phyloP scores from a whole-genome alignment of 2,797 vertebrate species.

The Pristis pectinata region DNA sequence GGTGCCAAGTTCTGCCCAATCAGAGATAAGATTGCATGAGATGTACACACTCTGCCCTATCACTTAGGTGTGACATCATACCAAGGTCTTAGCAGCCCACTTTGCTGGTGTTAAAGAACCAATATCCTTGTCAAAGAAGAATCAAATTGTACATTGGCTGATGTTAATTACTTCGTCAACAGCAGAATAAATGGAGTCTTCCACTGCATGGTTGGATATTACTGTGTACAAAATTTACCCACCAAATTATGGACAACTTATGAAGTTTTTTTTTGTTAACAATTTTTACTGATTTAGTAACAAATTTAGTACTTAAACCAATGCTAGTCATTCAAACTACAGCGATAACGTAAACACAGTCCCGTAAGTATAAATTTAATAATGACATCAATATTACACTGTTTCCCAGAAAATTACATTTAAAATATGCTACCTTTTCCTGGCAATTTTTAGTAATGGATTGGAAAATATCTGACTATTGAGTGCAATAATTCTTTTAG shows the following conservation, averaged over 20 bases:
- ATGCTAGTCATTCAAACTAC: background rate
- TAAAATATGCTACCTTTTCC: background rate
- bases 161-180: background rate
- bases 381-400: background rate
- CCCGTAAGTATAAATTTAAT: background rate
- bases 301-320: background rate
- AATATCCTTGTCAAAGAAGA: background rate
- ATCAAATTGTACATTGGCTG: background rate
- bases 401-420: background rate
- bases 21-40: background rate
- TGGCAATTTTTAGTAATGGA: background rate
- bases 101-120: background rate
- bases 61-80: background rate
- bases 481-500: background rate
- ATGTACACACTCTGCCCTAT: background rate
- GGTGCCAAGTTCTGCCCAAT: background rate
- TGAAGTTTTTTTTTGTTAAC: background rate
- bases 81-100: background rate
- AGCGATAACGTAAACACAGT: background rate
- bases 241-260: background rate
- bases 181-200: background rate
- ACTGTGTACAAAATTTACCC: background rate
- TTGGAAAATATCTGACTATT: background rate
- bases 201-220: background rate
- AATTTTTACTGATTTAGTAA: background rate